Evolutionary conservation across 1,140 invertebrate genomes (phyloP).

Genomic region (Drosophila nikananu): DNA sequence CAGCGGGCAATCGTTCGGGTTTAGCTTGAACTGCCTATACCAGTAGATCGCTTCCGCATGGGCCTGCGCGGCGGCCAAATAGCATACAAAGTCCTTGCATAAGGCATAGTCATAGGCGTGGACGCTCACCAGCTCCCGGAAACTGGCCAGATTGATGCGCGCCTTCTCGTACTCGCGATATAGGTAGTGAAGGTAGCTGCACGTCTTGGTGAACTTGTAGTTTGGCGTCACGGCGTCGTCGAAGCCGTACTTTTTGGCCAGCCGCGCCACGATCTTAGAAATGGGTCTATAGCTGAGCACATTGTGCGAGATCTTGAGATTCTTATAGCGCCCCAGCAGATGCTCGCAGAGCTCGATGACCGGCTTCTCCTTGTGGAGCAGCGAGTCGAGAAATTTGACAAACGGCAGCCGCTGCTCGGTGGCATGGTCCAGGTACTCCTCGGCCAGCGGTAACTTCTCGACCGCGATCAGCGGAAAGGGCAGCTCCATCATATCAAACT

Average conservation of each 20-base stretch:
- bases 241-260: slow-evolving; percentile 88
- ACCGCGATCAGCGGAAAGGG: slow-evolving; percentile 90
- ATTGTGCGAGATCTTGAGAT: slow-evolving; percentile 80
- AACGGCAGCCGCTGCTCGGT: slow-evolving; percentile 87
- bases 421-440: slow-evolving; percentile 88
- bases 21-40: slow-evolving; percentile 87
- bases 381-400: slow-evolving; percentile 88
- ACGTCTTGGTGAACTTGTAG: slow-evolving; percentile 87
- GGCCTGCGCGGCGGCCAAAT: slow-evolving; percentile 74
- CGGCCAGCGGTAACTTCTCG: slow-evolving; percentile 89
- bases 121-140: slow-evolving; percentile 89
- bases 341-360: slow-evolving; percentile 83
- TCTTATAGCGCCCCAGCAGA: slow-evolving; percentile 74
- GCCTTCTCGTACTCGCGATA: slow-evolving; percentile 88
- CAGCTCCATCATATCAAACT: slow-evolving; percentile 88
- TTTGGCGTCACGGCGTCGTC: slow-evolving; percentile 87
- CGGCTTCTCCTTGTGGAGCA: slow-evolving; percentile 85
- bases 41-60: slow-evolving; percentile 87
- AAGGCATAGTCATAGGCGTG: slow-evolving; percentile 85
- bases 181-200: slow-evolving; percentile 88
- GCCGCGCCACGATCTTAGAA: slow-evolving; percentile 87
- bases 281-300: slow-evolving; percentile 87
- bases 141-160: slow-evolving; percentile 87
- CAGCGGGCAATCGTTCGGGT: slow-evolving; percentile 86
- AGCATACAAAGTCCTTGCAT: slow-evolving; percentile 86